A percentile compares a stretch with the other conserved stretches of the same genome.
Conservation (phyloP, 1,140 invertebrate species). For the Ceratina australensis region DNA sequence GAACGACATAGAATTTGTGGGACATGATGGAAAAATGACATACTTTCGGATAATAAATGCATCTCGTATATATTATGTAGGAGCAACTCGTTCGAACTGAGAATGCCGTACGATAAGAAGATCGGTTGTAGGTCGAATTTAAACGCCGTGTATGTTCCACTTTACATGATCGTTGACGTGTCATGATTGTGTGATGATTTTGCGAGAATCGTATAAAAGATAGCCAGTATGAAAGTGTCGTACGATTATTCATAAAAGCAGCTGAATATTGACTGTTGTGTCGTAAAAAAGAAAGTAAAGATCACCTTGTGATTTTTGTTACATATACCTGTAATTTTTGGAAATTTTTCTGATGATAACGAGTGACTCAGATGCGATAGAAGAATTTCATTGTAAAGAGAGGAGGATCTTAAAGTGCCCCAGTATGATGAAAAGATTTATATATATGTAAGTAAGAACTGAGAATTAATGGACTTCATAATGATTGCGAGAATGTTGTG, state of each 20-base stretch:
- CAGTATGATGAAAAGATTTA: conserved; percentile 34
- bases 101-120: background rate
- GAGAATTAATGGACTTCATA: background rate
- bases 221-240: background rate
- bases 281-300: background rate
- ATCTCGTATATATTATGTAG: no score
- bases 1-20: background rate
- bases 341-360: background rate
- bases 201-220: background rate
- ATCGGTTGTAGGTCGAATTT: background rate
- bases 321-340: background rate
- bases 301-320: background rate
- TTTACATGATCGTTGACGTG: background rate
- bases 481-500: conserved; percentile 28
- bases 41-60: background rate
- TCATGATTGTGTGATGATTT: background rate
- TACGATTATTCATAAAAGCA: conserved; percentile 20
- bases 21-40: background rate
- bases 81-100: no score
- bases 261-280: conserved; percentile 1
- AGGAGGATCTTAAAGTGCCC: conserved; percentile 36
- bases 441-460: conserved; percentile 29
- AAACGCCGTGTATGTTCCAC: conserved; percentile 5
- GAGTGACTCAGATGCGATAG: background rate
- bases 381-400: background rate